Conservation (phyloP, 2,113 vertebrate species). For the Ploceus nigricollis region DNA sequence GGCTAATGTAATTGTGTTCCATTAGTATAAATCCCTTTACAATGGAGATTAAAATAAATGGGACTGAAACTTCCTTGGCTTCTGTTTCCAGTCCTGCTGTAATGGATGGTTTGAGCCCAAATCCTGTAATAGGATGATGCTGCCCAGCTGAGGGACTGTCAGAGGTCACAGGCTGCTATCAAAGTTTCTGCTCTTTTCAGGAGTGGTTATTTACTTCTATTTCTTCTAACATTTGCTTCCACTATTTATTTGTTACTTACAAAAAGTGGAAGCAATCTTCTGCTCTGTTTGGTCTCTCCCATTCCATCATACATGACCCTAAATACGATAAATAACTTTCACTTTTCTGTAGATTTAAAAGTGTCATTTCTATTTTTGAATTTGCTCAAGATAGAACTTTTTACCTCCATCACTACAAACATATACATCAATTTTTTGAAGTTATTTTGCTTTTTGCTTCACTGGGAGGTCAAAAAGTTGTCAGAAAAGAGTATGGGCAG, state of each 20-base stretch:
- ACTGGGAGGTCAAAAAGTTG: neutral
- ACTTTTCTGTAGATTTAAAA: neutral
- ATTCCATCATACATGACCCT: neutral
- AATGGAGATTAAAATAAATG: constrained; percentile 50
- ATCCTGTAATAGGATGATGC: neutral
- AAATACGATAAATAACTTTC: neutral
- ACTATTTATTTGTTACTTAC: neutral
- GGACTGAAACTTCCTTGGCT: neutral
- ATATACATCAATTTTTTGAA: neutral
- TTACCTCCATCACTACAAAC: neutral
- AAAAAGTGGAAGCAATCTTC: neutral
- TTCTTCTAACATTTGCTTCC: neutral
- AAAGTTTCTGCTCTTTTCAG: neutral
- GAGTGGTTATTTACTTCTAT: neutral
- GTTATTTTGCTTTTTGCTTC: neutral
- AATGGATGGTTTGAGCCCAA: neutral
- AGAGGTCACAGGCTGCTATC: neutral
- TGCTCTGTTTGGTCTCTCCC: neutral
- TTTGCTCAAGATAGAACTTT: neutral
- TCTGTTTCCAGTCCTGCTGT: neutral
- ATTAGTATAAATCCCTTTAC: constrained; percentile 44
- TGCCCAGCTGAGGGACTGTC: neutral
- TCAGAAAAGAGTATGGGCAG: neutral
- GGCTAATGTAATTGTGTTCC: constrained; percentile 22
- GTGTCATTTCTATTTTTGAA: neutral